A percentile compares a stretch with the other conserved stretches of the same genome.
These are phyloP conservation scores for Hippopotamus amphibius DNA, from an alignment of 2,113 vertebrate genomes.

Conservation along the genomic window DNA sequence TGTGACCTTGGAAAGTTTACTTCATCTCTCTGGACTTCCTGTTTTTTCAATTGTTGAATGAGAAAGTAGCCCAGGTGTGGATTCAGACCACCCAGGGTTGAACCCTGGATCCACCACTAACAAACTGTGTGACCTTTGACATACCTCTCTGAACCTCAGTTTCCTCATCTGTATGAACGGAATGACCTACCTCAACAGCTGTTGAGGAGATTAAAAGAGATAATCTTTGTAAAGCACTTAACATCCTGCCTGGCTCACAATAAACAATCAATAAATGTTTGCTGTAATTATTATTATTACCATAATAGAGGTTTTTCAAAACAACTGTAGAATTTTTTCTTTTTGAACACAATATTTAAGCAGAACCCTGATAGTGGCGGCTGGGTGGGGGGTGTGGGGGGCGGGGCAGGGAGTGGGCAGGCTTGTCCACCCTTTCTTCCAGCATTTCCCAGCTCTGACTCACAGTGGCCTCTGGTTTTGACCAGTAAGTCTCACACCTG, in stretches of 20 bases:
- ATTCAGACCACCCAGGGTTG: not conserved
- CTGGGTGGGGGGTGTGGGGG: accelerated
- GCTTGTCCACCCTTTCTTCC: not conserved
- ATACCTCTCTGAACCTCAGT: not conserved
- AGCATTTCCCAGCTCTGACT: not conserved
- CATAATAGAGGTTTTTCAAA: not conserved
- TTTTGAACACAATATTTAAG: slow-evolving; percentile 6
- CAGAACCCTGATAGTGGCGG: not conserved
- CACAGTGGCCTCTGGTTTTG: not conserved
- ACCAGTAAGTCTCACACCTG: not conserved
- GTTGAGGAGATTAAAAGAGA: not conserved
- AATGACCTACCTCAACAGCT: not conserved
- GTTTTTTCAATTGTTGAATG: not conserved
- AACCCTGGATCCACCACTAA: not conserved
- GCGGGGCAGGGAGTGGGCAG: too few relatives aligned
- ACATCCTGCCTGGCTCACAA: not conserved
- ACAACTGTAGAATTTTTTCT: slow-evolving; percentile 12
- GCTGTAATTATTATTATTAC: slow-evolving; percentile 17
- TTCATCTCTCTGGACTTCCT: not conserved
- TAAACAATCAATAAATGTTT: slow-evolving; percentile 7
- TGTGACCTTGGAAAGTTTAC: not conserved
- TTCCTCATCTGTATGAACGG: slow-evolving; percentile 4
- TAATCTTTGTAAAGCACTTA: not conserved
- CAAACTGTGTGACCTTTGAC: not conserved
- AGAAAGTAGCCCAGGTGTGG: not conserved